These are phyloP conservation scores for Xylocopa sonorina DNA, from an alignment of 1,140 invertebrate genomes.

Conservation along the genomic window DNA sequence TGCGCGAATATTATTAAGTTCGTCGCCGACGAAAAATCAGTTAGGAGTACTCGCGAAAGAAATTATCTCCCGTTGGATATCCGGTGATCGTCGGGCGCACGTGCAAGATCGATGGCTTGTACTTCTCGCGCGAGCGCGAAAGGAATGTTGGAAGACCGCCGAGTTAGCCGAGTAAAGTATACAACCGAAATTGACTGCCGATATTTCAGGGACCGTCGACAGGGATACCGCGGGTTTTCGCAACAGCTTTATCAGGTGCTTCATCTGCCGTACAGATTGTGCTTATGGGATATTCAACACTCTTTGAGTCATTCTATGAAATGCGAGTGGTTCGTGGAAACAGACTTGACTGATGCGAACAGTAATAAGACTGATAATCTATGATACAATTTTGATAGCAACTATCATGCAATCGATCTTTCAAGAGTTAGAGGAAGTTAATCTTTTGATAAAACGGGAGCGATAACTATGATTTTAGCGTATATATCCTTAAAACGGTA, in stretches of 20 bases:
- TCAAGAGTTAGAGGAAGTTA: no score
- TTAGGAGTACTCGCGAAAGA: neutral
- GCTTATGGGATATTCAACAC: neutral
- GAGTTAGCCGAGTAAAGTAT: slow-evolving; percentile 8
- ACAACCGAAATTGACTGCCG: slow-evolving; percentile 21
- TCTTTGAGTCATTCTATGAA: neutral
- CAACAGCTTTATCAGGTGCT: neutral
- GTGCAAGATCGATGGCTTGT: slow-evolving; percentile 25
- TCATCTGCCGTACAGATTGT: neutral
- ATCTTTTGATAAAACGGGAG: no score
- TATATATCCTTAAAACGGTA: no score
- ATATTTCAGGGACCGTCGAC: slow-evolving; percentile 15
- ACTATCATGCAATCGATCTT: no score
- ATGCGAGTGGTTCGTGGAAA: neutral
- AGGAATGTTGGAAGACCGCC: slow-evolving; percentile 32
- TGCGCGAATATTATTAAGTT: slow-evolving; percentile 19
- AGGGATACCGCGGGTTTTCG: no score
- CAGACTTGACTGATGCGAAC: no score
- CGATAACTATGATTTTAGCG: no score
- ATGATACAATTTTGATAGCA: no score
- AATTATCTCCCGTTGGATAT: neutral
- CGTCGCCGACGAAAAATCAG: slow-evolving; percentile 9
- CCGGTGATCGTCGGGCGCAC: neutral
- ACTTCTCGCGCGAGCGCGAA: neutral
- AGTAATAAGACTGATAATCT: no score